Evolutionary conservation across 2,888 invertebrate species (phyloP), one percentile per base, ranked within the genome.

Genomic region (Sisyra terminalis): DNA sequence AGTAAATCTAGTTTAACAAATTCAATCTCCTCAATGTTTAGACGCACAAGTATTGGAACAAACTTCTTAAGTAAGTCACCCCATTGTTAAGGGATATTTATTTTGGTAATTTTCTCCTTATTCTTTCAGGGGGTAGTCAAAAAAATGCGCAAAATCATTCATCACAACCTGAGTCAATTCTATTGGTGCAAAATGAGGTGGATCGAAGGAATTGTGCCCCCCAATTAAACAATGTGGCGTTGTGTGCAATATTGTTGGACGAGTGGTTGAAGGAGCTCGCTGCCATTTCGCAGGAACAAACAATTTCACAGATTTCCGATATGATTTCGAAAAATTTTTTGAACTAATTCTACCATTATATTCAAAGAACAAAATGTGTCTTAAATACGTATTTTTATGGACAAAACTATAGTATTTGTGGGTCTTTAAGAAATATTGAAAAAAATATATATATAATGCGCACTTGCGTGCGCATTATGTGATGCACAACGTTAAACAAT

Each of bases 221-320:
- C 10, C 40, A 11, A 16, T 16, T 70, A 37, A 70, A 75, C 48
- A 75, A 77, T 54, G 67, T 77, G 36, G 80, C 85, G 1, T 66
- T 85, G 47, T 83, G 84, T 55, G 90, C 93, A 2, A 83, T 97
- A 5, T 66, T 97, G 37, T 66, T 96, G 46, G 90, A 93, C 55
- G 96, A 97, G 59, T 93, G 97, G 84, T 69, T 93, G 1, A 92
- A 93, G 60, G 94, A 96, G 64, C 66, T 97, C 46, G 87, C 96
- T 0, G 90, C 96, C 10, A 71, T 97, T 44, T 83, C 90, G 47
- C 88, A 93, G 60, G 96, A 97, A 61, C 96, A 97, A 59, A 80
- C 87, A 5, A 68, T 85, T 48, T 66, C 72, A 51, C 71, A 75
- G 58, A 62, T 76, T 47, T 62, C 65, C 43, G 57, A 55, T 40